These are phyloP conservation scores for Antheraea pernyi DNA, from an alignment of 1,140 invertebrate genomes.

Conservation along the genomic window DNA sequence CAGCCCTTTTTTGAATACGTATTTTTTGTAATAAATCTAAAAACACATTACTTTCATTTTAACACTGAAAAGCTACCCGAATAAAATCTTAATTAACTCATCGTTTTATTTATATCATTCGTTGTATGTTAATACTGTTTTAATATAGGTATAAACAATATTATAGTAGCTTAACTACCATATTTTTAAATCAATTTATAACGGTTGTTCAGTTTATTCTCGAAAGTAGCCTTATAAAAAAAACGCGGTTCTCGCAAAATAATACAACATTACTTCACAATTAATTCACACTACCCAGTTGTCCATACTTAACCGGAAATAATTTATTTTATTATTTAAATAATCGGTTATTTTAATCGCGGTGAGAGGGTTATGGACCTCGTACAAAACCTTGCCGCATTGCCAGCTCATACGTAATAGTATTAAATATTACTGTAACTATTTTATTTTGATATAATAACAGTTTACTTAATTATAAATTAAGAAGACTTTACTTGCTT, in stretches of 20 bases:
- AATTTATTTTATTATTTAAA: conserved; percentile 62
- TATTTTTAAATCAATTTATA: background rate
- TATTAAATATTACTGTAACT: background rate
- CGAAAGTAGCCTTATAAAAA: background rate
- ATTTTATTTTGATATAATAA: background rate
- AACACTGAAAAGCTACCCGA: background rate
- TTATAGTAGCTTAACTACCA: background rate
- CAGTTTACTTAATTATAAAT: too few species aligned
- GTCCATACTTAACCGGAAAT: conserved; percentile 59
- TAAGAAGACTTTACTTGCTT: too few species aligned
- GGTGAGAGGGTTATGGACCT: conserved; percentile 55
- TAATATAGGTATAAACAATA: background rate
- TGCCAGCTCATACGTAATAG: conserved; percentile 10
- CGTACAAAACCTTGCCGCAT: conserved; percentile 21
- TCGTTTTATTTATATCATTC: background rate
- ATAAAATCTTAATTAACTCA: background rate
- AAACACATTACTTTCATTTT: background rate
- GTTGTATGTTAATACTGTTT: background rate
- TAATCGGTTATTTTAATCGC: conserved; percentile 42
- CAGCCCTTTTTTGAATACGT: background rate
- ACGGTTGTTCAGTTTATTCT: background rate
- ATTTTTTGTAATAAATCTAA: conserved; percentile 1
- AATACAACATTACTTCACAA: conserved; percentile 24
- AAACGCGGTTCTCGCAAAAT: background rate
- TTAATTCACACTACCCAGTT: conserved; percentile 35